A percentile compares a stretch with the other conserved stretches of the same genome.
phyloP scores from a whole-genome alignment of 1,140 invertebrate genomes.

The Adelges cooleyi region DNA sequence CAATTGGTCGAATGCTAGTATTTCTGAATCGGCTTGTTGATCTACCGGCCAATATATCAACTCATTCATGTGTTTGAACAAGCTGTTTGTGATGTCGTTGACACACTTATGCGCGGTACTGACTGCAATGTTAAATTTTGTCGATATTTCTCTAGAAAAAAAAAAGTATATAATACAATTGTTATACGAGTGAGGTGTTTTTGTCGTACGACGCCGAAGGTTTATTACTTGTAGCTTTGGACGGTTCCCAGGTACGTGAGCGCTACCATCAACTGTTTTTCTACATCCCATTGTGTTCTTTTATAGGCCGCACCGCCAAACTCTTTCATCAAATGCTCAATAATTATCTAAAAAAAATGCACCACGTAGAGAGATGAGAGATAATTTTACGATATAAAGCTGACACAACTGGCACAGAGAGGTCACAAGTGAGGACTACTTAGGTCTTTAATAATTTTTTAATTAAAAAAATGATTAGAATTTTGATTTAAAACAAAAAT shows the following conservation, averaged over 20 bases:
- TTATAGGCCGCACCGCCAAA: background rate
- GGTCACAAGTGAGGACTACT: too few relatives aligned
- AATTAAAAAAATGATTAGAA: too few relatives aligned
- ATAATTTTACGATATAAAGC: too few relatives aligned
- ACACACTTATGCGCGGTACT: conserved; percentile 21
- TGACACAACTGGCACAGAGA: too few relatives aligned
- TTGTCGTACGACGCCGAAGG: background rate
- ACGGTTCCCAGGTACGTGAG: conserved; percentile 4
- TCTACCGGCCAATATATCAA: conserved; percentile 9
- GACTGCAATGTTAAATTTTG: conserved; percentile 13
- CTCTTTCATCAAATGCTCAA: conserved; percentile 11
- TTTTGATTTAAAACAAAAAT: too few relatives aligned
- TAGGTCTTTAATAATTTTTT: too few relatives aligned
- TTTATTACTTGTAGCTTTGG: conserved; percentile 5
- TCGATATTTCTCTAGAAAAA: background rate
- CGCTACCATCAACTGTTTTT: conserved; percentile 13
- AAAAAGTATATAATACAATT: background rate
- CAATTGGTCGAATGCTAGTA: background rate
- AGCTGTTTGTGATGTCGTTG: background rate
- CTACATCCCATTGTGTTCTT: background rate
- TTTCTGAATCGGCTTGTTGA: conserved; percentile 5
- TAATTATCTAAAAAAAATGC: background rate
- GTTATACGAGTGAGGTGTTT: background rate
- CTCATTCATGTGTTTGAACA: conserved; percentile 15
- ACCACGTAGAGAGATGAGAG: too few relatives aligned